A percentile compares a stretch with the other conserved stretches of the same genome.
phyloP scores from a whole-genome alignment of 1,140 invertebrate genomes.

The Neodiprion virginianus region DNA sequence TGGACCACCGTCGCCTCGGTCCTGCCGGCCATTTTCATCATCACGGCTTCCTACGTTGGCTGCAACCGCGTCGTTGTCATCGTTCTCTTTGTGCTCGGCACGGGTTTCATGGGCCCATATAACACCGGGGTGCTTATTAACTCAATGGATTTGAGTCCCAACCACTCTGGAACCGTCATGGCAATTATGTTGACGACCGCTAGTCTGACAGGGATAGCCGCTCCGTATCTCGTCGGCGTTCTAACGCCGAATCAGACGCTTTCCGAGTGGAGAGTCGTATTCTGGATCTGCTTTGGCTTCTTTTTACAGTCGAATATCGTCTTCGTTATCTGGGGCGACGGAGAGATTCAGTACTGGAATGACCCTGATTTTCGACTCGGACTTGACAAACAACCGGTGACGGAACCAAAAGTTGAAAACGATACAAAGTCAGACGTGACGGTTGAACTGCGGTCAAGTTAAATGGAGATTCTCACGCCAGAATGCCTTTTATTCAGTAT shows the following conservation, averaged over 20 bases:
- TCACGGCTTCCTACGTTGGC: conserved; percentile 79
- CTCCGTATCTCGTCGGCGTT: conserved; percentile 69
- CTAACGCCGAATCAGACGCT: conserved; percentile 65
- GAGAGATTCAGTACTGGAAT: conserved; percentile 74
- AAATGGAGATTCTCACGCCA: no score
- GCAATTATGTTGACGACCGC: conserved; percentile 64
- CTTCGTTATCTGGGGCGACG: conserved; percentile 73
- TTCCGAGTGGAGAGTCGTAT: conserved; percentile 78
- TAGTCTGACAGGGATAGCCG: conserved; percentile 40
- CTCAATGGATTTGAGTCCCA: conserved; percentile 77
- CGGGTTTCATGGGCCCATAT: conserved; percentile 72
- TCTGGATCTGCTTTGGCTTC: conserved; percentile 78
- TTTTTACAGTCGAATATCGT: conserved; percentile 74
- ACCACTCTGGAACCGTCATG: conserved; percentile 73
- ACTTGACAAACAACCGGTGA: neutral
- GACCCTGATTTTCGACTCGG: conserved; percentile 35
- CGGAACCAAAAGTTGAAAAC: no score
- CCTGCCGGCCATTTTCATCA: conserved; percentile 75
- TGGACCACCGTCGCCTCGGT: conserved; percentile 77
- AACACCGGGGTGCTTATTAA: conserved; percentile 64
- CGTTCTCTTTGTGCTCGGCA: conserved; percentile 70
- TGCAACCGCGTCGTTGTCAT: conserved; percentile 71
- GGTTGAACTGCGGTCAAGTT: no score
- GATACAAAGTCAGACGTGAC: no score
- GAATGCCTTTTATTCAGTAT: no score